phyloP scores from a whole-genome alignment of 2,888 invertebrate species.

The Zygaena filipendulae region DNA sequence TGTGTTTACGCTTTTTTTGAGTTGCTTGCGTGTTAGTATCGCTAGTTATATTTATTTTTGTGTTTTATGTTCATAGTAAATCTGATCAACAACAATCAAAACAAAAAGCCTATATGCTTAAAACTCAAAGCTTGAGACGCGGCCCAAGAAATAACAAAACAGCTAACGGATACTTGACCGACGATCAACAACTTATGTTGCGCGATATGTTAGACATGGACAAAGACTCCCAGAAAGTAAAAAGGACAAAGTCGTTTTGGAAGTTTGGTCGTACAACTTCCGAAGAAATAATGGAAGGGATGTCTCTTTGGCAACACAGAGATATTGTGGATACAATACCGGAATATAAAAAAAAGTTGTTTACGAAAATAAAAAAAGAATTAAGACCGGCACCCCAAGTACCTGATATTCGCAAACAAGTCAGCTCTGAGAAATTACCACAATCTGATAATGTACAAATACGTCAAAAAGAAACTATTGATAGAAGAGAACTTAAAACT shows the following conservation, averaged over 20 bases:
- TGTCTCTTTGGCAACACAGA: constrained; percentile 88
- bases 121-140: constrained; percentile 59
- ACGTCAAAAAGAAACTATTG: constrained; percentile 53
- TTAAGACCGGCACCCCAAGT: constrained; percentile 50
- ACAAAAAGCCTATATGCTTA: constrained; percentile 50
- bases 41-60: constrained; percentile 24
- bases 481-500: constrained; percentile 51
- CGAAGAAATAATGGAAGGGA: constrained; percentile 84
- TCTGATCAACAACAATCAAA: constrained; percentile 41
- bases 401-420: constrained; percentile 37
- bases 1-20: constrained; percentile 15
- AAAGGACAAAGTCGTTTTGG: constrained; percentile 89
- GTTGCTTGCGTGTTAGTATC: constrained; percentile 23
- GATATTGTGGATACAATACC: constrained; percentile 80
- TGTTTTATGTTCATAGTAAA: constrained; percentile 51
- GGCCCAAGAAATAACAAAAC: constrained; percentile 40
- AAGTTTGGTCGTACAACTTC: constrained; percentile 79
- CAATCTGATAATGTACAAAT: constrained; percentile 31
- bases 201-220: constrained; percentile 65
- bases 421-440: constrained; percentile 32
- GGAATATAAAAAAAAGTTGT: constrained; percentile 60
- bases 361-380: constrained; percentile 54
- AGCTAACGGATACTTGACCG: constrained; percentile 62
- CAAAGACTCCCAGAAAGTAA: constrained; percentile 74
- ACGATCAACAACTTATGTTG: constrained; percentile 63